Percentiles rank a stretch among this genome's conserved stretches.
These are phyloP conservation scores for Pseudococcus longispinus DNA, from an alignment of 2,888 invertebrate genomes.

Conservation along the genomic window DNA sequence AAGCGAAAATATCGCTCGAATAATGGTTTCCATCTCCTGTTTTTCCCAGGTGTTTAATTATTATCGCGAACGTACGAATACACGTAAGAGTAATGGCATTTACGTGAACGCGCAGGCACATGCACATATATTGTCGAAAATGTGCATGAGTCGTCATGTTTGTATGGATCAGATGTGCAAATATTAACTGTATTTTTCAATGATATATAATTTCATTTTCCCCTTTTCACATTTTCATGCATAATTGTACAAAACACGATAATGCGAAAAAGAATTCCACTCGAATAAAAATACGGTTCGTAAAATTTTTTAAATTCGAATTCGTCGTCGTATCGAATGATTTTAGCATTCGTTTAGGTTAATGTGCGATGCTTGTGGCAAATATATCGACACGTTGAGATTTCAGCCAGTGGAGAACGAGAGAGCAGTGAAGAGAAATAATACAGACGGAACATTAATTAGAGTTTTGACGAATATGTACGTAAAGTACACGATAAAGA, in stretches of 20 bases:
- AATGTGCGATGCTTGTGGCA: neutral
- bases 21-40: neutral
- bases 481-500: neutral
- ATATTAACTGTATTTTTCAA: neutral
- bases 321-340: neutral
- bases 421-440: neutral
- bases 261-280: neutral
- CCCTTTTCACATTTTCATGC: neutral
- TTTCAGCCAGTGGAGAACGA: neutral
- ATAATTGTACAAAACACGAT: neutral
- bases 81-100: neutral
- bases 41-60: constrained; percentile 11
- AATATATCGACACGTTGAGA: neutral
- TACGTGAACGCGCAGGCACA: neutral
- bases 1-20: neutral
- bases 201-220: constrained; percentile 7
- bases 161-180: neutral
- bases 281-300: neutral
- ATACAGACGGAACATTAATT: neutral
- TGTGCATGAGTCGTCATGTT: neutral
- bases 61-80: neutral
- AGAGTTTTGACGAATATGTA: neutral
- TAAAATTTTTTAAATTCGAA: neutral
- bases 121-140: neutral
- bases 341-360: neutral